phyloP scores from a whole-genome alignment of 2,888 invertebrate species.

The Stenurella melanura region DNA sequence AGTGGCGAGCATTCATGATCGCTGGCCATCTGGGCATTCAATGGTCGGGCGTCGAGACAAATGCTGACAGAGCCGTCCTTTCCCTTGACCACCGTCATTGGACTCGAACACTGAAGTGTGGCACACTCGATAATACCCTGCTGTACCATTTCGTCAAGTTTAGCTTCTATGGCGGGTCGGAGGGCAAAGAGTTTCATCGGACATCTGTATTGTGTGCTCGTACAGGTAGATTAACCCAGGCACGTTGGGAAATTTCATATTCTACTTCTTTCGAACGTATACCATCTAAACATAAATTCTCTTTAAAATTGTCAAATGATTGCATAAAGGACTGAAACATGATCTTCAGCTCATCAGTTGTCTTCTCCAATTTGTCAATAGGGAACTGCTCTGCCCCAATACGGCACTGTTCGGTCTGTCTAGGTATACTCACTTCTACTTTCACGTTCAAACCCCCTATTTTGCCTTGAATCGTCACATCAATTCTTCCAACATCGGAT shows the following conservation, averaged over 20 bases:
- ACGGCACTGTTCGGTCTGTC: neutral
- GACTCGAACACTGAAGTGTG: constrained; percentile 35
- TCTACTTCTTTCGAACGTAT: too few species aligned
- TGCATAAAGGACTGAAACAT: constrained; percentile 24
- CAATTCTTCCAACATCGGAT: neutral
- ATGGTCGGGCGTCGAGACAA: constrained; percentile 42
- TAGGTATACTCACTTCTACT: too few species aligned
- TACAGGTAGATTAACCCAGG: too few species aligned
- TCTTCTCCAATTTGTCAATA: constrained; percentile 10
- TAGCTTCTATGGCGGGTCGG: constrained; percentile 21
- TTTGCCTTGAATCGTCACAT: constrained; percentile 2
- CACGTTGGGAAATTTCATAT: too few species aligned
- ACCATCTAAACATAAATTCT: too few species aligned
- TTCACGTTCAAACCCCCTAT: neutral
- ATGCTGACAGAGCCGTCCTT: constrained; percentile 40
- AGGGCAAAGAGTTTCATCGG: constrained; percentile 22
- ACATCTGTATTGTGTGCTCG: too few species aligned
- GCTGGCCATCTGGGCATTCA: constrained; percentile 11
- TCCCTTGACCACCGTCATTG: constrained; percentile 39
- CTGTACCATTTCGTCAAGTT: constrained; percentile 42
- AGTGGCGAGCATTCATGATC: too few species aligned
- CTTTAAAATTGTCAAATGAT: neutral
- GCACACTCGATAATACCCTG: constrained; percentile 30
- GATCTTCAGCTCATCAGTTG: constrained; percentile 12
- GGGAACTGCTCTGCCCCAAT: neutral